Evolutionary conservation across 2,113 vertebrate species (phyloP).

Genomic region (Rhynchomys soricoides): DNA sequence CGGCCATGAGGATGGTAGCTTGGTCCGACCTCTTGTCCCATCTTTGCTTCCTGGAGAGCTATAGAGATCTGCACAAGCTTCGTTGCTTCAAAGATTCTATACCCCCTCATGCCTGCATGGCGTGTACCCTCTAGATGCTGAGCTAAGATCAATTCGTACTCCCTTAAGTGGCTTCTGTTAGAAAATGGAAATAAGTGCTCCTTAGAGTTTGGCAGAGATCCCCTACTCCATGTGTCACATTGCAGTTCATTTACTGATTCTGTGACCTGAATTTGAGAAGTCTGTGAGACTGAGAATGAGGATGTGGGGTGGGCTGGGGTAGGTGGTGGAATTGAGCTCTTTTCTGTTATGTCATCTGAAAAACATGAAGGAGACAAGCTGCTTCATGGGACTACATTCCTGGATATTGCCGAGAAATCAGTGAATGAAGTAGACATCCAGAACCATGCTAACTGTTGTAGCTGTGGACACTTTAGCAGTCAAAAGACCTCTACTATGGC

Average conservation of each 20-base stretch:
- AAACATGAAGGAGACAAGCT: not conserved
- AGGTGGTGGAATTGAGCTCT: not conserved
- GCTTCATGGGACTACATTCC: constrained; percentile 3
- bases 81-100: not conserved
- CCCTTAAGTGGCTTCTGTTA: not conserved
- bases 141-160: not conserved
- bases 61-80: not conserved
- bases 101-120: not conserved
- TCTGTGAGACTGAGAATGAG: not conserved
- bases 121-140: not conserved
- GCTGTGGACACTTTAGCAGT: constrained; percentile 53
- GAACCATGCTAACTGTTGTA: constrained; percentile 18
- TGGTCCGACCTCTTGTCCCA: too few species aligned
- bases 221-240: not conserved
- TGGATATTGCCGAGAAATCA: constrained; percentile 61
- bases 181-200: not conserved
- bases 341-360: not conserved
- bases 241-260: not conserved
- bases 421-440: not conserved
- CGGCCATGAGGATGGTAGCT: not conserved
- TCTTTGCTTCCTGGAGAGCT: not conserved
- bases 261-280: not conserved
- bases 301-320: not conserved
- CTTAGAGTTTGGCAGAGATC: not conserved
- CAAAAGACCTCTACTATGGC: constrained; percentile 39